Evolutionary conservation across 2,113 vertebrate species (phyloP).

Genomic region (Tenrec ecaudatus): DNA sequence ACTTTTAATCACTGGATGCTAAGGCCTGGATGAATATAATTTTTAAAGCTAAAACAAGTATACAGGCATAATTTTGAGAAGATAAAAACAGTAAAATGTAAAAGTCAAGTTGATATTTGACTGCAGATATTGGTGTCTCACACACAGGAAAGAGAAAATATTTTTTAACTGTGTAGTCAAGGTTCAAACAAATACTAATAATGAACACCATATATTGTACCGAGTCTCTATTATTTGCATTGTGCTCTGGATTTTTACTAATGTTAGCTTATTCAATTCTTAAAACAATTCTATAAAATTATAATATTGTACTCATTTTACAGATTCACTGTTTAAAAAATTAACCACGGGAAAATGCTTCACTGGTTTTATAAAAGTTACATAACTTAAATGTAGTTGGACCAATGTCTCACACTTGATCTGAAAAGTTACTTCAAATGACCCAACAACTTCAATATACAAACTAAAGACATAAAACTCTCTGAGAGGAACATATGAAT

Average conservation of each 20-base stretch:
- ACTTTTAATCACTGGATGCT: not conserved
- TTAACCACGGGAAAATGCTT: not conserved
- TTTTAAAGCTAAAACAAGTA: constrained; percentile 23
- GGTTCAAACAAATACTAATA: too few relatives aligned
- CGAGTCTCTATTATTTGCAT: not conserved
- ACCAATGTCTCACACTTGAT: not conserved
- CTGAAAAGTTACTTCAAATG: not conserved
- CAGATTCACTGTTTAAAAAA: not conserved
- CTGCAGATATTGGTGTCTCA: not conserved
- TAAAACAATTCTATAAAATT: not conserved
- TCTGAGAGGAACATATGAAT: not conserved
- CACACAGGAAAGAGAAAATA: not conserved
- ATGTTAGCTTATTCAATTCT: not conserved
- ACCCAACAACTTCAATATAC: not conserved
- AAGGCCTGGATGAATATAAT: not conserved
- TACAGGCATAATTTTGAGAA: not conserved
- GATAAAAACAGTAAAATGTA: constrained; percentile 31
- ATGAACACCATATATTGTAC: not conserved
- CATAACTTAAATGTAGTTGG: too few relatives aligned
- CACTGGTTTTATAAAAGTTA: not conserved
- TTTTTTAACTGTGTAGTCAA: too few relatives aligned
- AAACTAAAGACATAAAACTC: not conserved
- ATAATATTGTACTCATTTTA: not conserved
- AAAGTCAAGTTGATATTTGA: not conserved
- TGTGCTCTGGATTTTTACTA: not conserved